phyloP scores from a whole-genome alignment of 2,888 invertebrate genomes.

The Tachina fera region DNA sequence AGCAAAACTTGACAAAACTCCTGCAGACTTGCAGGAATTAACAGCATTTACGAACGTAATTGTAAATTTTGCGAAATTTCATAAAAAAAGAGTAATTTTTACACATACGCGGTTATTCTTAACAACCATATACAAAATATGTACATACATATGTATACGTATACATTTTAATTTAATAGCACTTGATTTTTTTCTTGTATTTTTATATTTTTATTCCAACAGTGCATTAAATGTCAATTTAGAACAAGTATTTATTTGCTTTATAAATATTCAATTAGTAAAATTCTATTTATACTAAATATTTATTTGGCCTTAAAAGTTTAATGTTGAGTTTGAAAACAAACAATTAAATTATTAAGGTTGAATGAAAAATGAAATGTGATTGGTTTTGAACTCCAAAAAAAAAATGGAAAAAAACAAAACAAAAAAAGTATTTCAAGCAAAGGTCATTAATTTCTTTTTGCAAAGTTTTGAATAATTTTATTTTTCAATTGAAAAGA shows the following conservation, averaged over 20 bases:
- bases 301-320: background rate
- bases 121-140: too few species aligned
- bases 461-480: slow-evolving; percentile 24
- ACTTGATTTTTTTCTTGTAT: too few species aligned
- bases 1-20: too few species aligned
- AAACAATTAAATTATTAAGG: slow-evolving; percentile 11
- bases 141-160: too few species aligned
- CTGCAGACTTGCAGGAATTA: too few species aligned
- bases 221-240: slow-evolving; percentile 1
- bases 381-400: slow-evolving; percentile 41
- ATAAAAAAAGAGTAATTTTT: too few species aligned
- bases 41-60: too few species aligned
- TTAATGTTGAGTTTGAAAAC: background rate
- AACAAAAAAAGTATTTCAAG: slow-evolving; percentile 2
- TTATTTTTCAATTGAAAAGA: slow-evolving; percentile 10
- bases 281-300: slow-evolving; percentile 32
- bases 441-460: slow-evolving; percentile 10
- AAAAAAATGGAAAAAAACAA: too few species aligned
- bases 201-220: too few species aligned
- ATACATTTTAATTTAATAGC: too few species aligned
- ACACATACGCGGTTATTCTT: too few species aligned
- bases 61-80: too few species aligned
- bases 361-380: background rate
- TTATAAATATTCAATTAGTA: slow-evolving; percentile 54
- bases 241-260: slow-evolving; percentile 2